phyloP scores from a whole-genome alignment of 1,140 invertebrate species.

The Scaptodrosophila lebanonensis region DNA sequence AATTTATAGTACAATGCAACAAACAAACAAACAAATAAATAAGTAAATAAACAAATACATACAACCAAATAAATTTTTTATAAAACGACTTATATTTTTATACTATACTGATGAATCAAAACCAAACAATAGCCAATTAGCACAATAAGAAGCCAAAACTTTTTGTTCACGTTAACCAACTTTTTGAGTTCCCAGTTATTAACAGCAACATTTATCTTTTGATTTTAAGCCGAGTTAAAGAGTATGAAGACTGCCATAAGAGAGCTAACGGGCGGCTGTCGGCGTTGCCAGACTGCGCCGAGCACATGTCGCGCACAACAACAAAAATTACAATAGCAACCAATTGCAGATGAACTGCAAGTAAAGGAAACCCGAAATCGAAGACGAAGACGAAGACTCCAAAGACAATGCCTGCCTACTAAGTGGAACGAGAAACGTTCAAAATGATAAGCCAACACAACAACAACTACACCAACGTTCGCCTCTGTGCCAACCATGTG shows the following conservation, averaged over 20 bases:
- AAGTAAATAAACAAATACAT: slow-evolving; percentile 48
- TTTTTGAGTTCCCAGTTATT: slow-evolving; percentile 46
- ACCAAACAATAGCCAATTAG: slow-evolving; percentile 67
- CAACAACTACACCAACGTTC: slow-evolving; percentile 18
- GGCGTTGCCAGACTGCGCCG: slow-evolving; percentile 1
- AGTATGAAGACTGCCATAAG: slow-evolving; percentile 23
- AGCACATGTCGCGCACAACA: slow-evolving; percentile 30
- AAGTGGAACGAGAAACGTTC: neutral
- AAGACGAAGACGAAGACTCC: slow-evolving; percentile 20
- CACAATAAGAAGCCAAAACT: slow-evolving; percentile 71
- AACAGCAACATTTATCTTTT: slow-evolving; percentile 66
- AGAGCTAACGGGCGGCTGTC: slow-evolving; percentile 30
- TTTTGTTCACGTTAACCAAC: slow-evolving; percentile 52
- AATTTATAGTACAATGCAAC: slow-evolving; percentile 78
- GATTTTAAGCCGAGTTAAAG: slow-evolving; percentile 23
- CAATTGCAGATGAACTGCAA: slow-evolving; percentile 1
- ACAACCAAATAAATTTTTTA: slow-evolving; percentile 64
- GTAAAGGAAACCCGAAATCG: slow-evolving; percentile 4
- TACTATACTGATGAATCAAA: slow-evolving; percentile 55
- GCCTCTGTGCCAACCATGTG: slow-evolving; percentile 29
- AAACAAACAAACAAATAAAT: slow-evolving; percentile 50
- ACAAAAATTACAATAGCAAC: slow-evolving; percentile 44
- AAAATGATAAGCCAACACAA: slow-evolving; percentile 10
- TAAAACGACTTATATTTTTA: slow-evolving; percentile 77
- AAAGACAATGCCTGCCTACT: slow-evolving; percentile 44